Base-by-base conservation (phyloP, 2,888 invertebrate genomes). In the Drosophila quinaria region DNA sequence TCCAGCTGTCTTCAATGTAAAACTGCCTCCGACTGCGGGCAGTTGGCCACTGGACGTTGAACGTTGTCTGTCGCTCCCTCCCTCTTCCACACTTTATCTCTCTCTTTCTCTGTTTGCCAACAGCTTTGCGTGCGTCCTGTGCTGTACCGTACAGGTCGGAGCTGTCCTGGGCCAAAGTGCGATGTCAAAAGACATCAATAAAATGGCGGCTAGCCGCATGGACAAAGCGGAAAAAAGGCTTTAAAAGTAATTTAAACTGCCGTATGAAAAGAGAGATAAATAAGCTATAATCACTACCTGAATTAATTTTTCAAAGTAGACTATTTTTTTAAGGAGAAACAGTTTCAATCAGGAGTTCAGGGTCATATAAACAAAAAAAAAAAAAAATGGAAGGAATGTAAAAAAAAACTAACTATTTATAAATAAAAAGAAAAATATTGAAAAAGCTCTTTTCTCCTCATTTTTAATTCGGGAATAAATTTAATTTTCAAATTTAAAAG, bases 161-260 rank as follows among this genome's bases (percentile, higher is more conserved):
- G 19, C 35, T 51, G 50, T 39, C 31, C 70, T 19, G 65, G 62
- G 65, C 62, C 64, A 74, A 60, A 74, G 67, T 69, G 80, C 77
- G 72, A 69, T 74, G 69, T 74, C 72, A 86, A 77, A 84, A 77
- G 81, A 84, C 84, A 87, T 83, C 87, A 83, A 83, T 83, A 87
- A 87, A 87, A 81, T 66, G 68, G 49, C 62, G 72, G 68, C 37
- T 55, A 71, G 66, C 60, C 71, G 47, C 60, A n/a, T 55, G 58
- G n/a, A 56, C 33, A 64, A 42, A 54, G 37, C 74, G 44, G 19
- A 29, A 55, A 25, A 44, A 61, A 50, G n/a, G 8, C 22, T 31
- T 77, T 77, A 70, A 74, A 37, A 39, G n/a, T 39, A 60, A 77
- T 74, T 78, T 71, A 71, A 74, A 71, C 61, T 64, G 52, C 62